Evolutionary conservation across 1,140 invertebrate species (phyloP), one percentile per base, ranked within the genome.

Genomic region (Drosophila ironensis): DNA sequence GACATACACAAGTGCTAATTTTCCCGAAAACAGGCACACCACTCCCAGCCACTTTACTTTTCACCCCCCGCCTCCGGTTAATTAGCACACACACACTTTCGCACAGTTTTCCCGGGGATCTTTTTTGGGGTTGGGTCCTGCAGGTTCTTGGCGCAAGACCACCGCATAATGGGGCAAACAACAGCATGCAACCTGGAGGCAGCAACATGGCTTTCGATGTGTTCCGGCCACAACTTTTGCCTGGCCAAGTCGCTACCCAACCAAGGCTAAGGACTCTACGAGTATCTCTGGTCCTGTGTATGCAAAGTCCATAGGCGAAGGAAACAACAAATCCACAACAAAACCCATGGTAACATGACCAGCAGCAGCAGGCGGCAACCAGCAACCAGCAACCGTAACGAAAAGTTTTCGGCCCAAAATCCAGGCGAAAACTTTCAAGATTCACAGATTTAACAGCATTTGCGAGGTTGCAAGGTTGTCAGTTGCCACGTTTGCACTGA

Each of bases 41-140:
- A n/a, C n/a, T n/a, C n/a, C n/a, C n/a, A n/a, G n/a, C n/a, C n/a
- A n/a, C n/a, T n/a, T n/a, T n/a, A n/a, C n/a, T n/a, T 24, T 16
- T 33, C 27, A 25, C 11, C 8, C n/a, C 37, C 37, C 30, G 35
- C 59, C 47, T 20, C 64, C 47, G 52, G 56, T 56, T 82, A 78
- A 84, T 84, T 70, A 72, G 73, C 75, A 84, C 72, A 69, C n/a
- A n/a, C n/a, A n/a, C n/a, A n/a, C n/a, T n/a, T 77, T 84, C 69
- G 41, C 54, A 68, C 59, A 72, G 53, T 67, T 75, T 70, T 60
- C 64, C 35, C 53, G 45, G 53, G 54, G 54, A 30, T 30, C 38
- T 53, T 33, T 16, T 33, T 27, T n/a, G n/a, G n/a, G n/a, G n/a
- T n/a, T n/a, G n/a, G n/a, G n/a, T n/a, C n/a, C n/a, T n/a, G n/a